Evolutionary conservation across 2,797 vertebrate species (phyloP).

Genomic region (Propithecus deckenii): DNA sequence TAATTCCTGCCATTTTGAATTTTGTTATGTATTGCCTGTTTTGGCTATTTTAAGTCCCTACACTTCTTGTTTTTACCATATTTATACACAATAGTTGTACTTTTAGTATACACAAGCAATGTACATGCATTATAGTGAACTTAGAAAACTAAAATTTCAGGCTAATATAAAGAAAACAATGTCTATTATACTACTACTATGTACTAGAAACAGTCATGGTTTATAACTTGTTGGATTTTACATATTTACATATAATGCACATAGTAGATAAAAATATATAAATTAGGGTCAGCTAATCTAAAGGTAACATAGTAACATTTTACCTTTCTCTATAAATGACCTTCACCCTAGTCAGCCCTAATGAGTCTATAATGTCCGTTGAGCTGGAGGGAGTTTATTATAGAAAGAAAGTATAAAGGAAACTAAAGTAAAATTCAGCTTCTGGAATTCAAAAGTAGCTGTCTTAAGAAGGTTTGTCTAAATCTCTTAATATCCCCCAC

Average conservation of each 20-base stretch:
- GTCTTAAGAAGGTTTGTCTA: background rate
- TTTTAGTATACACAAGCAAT: conserved; percentile 20
- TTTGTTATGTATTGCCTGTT: background rate
- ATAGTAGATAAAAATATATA: background rate
- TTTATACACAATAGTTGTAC: background rate
- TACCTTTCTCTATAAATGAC: background rate
- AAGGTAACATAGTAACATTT: background rate
- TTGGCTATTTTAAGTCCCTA: background rate
- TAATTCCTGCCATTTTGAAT: conserved; percentile 1
- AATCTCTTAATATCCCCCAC: background rate
- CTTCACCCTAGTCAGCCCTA: background rate
- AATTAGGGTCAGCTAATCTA: background rate
- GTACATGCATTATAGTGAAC: background rate
- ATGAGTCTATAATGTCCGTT: background rate
- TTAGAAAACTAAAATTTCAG: conserved; percentile 2
- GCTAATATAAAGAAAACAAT: background rate
- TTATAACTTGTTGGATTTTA: conserved; percentile 10
- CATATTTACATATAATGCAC: background rate
- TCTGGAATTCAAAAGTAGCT: conserved; percentile 1
- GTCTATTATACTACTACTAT: background rate
- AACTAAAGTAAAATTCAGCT: background rate
- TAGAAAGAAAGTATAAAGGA: background rate
- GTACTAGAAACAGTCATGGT: background rate
- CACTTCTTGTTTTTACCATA: background rate
- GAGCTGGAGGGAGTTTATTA: background rate